Evolutionary conservation across 2,888 invertebrate genomes (phyloP).

Genomic region (Nemotelus nigrinus): DNA sequence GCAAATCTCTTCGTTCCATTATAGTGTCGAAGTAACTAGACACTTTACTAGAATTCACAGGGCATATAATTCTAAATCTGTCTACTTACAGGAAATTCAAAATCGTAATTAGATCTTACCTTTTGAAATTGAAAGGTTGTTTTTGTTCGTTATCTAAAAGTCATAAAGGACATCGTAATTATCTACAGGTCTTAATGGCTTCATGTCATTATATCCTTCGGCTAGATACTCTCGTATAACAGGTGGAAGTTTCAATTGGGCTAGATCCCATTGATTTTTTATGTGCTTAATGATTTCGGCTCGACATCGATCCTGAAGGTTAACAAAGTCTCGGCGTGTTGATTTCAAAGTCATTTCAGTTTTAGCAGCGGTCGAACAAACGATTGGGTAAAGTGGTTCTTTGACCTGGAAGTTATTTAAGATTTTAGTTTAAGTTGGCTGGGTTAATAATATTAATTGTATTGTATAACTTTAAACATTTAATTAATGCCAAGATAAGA

Average conservation of each 20-base stretch:
- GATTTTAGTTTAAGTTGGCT: too few species aligned
- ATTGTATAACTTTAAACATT: not conserved
- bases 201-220: slow-evolving; percentile 67
- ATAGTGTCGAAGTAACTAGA: too few species aligned
- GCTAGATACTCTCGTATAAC: slow-evolving; percentile 69
- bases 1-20: too few species aligned
- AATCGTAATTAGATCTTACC: too few species aligned
- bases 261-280: slow-evolving; percentile 66
- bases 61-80: too few species aligned
- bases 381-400: slow-evolving; percentile 74
- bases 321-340: slow-evolving; percentile 72
- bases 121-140: too few species aligned
- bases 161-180: slow-evolving; percentile 63
- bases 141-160: slow-evolving; percentile 48
- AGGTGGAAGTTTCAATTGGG: slow-evolving; percentile 69
- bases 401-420: slow-evolving; percentile 60
- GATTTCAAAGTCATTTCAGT: slow-evolving; percentile 75
- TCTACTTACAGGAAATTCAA: too few species aligned
- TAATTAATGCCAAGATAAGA: not conserved
- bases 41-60: too few species aligned
- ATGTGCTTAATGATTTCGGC: slow-evolving; percentile 71
- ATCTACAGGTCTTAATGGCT: slow-evolving; percentile 62
- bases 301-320: slow-evolving; percentile 75
- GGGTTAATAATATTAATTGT: not conserved
- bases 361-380: slow-evolving; percentile 79